Conservation (phyloP, 2,113 vertebrate genomes). For the Budorcas taxicolor region DNA sequence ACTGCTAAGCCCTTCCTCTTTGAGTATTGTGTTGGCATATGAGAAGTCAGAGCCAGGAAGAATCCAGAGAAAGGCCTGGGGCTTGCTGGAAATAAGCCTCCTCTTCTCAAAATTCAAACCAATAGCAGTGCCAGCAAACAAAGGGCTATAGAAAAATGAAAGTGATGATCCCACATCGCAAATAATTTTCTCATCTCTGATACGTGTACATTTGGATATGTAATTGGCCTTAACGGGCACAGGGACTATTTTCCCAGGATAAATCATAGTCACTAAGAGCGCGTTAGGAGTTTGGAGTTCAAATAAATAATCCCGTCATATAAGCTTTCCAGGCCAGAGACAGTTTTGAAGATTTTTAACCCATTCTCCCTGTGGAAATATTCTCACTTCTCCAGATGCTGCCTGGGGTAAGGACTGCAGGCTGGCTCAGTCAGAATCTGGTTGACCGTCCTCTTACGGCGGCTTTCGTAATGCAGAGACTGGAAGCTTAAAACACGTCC, state of each 20-base stretch:
- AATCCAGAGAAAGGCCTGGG: neutral
- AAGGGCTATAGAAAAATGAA: neutral
- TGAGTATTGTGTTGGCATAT: neutral
- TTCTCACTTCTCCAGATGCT: neutral
- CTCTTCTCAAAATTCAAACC: neutral
- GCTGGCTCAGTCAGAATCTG: neutral
- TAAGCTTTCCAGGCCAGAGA: neutral
- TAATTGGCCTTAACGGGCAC: neutral
- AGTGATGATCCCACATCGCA: neutral
- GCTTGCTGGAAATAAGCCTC: neutral
- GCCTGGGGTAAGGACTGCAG: neutral
- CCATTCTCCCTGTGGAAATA: neutral
- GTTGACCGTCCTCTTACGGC: neutral
- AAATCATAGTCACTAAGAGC: slow-evolving; percentile 13
- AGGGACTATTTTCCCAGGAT: neutral
- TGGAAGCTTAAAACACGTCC: neutral
- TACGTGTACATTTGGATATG: neutral
- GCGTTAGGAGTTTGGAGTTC: neutral
- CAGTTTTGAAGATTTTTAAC: neutral
- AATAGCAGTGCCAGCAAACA: neutral
- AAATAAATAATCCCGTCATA: neutral
- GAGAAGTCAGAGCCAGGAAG: neutral
- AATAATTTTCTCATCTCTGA: neutral
- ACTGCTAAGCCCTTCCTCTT: slow-evolving; percentile 10
- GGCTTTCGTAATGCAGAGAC: neutral